Evolutionary conservation across 2,888 invertebrate species (phyloP), one percentile per base, ranked within the genome.

Genomic region (Folsomia candida): DNA sequence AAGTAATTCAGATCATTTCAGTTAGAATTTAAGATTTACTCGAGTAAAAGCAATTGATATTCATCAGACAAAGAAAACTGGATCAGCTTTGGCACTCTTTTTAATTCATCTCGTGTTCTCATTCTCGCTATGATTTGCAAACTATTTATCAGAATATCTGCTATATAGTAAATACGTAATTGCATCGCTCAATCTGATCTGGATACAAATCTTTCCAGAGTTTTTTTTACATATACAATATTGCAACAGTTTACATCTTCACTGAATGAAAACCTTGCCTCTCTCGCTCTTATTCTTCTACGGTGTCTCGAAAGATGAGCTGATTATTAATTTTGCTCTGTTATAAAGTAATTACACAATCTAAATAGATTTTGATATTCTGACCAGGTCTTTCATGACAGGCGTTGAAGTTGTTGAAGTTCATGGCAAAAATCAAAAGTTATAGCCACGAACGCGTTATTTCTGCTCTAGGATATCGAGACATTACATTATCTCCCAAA

Each of bases 1-100:
- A 54, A 65, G 65, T 65, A 65, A 65, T 65, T 25, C 57, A 65
- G 65, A 65, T 57, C 65, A 57, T 26, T 65, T 64, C 22, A 64
- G 37, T 64, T 27, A 14, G 24, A n/a, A 60, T 60, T 25, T 37
- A n/a, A 37, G 37, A 37, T 37, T 14, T 14, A 37, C 37, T 37
- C n/a, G n/a, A n/a, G n/a, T 37, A 9, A 37, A 37, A 37, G 14
- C 14, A 37, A 37, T 37, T 37, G 37, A 37, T 37, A 37, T 37
- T 37, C 37, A 37, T 37, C 37, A 37, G 37, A 4, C n/a, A 14
- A 37, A 14, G 4, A 14, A 14, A 37, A 37, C 37, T 37, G 14
- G 37, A 37, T 14, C 37, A 37, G 37, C n/a, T n/a, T 37, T 37
- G 6, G 37, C 37, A 37, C 37, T 9, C 14, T 37, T 37, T 37